Conservation (phyloP, 2,888 invertebrate genomes). For the Brenthis ino region DNA sequence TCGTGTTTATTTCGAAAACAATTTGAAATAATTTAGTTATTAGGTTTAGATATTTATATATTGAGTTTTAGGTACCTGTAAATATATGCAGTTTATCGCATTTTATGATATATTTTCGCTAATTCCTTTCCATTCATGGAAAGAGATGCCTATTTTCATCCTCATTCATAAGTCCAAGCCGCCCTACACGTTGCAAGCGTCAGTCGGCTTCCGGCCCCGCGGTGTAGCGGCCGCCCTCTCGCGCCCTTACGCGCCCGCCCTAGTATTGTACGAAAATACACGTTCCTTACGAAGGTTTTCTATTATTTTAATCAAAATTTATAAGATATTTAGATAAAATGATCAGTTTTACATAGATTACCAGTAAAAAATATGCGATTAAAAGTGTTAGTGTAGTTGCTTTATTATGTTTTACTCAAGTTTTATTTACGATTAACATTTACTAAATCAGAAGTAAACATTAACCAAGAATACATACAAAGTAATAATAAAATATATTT, state of each 20-base stretch:
- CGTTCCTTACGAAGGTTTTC: not conserved
- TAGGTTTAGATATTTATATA: too few species aligned
- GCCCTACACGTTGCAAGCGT: conserved; percentile 17
- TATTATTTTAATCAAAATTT: not conserved
- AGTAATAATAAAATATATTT: too few species aligned
- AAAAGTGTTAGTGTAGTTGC: not conserved
- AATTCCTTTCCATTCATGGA: conserved; percentile 9
- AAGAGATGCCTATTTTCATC: not conserved
- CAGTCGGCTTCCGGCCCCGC: conserved; percentile 30
- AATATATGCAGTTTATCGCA: not conserved
- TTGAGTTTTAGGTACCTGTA: too few species aligned
- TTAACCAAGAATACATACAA: too few species aligned
- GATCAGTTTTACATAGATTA: too few species aligned
- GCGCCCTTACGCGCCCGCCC: conserved; percentile 28
- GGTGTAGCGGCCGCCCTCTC: conserved; percentile 24
- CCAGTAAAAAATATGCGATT: not conserved
- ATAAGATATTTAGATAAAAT: too few species aligned
- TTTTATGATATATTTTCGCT: not conserved
- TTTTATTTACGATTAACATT: not conserved
- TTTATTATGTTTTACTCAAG: not conserved
- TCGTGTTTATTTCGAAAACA: too few species aligned
- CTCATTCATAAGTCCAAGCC: conserved; percentile 19
- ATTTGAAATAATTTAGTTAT: too few species aligned
- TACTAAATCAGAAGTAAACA: too few species aligned
- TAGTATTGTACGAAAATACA: not conserved